Evolutionary conservation across 2,113 vertebrate genomes (phyloP), one percentile per base, ranked within the genome.

Genomic region (Mobula birostris): DNA sequence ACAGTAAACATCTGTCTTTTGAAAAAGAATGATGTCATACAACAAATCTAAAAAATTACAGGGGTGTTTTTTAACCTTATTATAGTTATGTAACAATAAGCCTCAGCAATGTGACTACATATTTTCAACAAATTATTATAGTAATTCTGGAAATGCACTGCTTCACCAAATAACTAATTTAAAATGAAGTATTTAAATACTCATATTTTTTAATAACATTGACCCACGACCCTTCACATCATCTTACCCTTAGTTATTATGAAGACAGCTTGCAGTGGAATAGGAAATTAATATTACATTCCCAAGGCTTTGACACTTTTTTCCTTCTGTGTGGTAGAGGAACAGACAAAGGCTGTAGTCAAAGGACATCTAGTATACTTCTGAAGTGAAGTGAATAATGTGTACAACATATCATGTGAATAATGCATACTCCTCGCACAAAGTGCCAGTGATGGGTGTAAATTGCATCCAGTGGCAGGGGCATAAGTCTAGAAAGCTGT

Each of bases 1-100:
- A 14, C 24, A 76, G 74, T 93, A 74, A 93, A 74, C 91, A 93
- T 93, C 91, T 93, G 91, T 56, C 91, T 74, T 70, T 90, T 4
- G 70, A 74, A 74, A 93, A 93, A 76, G 91, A 14, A 93, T 93
- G 91, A 93, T 93, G 91, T 93, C 91, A 93, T 32, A 72, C 70
- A 27, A 32, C 29, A 93, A 74, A 40, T 74, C 21, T 93, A 93
- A 93, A 74, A 40, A 74, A 56, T 93, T 93, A 74, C 72, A 27
- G 68, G 9, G 74, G 72, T 74, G 91, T 93, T 93, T 93, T 63
- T 93, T 93, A 74, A 40, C 70, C 70, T 76, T 74, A 93, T 72
- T 48, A 93, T 24, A 93, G 24, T 11, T 93, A 93, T 72, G 91
- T 56, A 93, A 74, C 72, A 40, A 56, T 40, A 93, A 27, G 8